Conservation (phyloP, 2,888 invertebrate genomes). For the Xiphydria camelus region DNA sequence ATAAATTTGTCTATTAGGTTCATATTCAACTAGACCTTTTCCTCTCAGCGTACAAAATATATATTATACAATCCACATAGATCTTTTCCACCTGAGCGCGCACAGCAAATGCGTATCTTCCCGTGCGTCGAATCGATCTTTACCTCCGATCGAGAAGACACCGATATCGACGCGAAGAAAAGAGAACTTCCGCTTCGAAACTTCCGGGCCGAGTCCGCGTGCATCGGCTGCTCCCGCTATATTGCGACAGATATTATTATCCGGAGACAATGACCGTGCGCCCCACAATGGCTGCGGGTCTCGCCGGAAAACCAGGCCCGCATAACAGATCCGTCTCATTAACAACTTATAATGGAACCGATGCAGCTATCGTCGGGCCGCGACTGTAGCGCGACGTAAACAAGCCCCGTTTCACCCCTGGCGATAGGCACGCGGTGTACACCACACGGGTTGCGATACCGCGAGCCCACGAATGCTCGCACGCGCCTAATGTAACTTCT, state of each 20-base stretch:
- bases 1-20: too few species aligned
- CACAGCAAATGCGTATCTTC: too few species aligned
- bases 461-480: conserved; percentile 4
- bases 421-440: neutral
- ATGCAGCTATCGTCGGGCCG: conserved; percentile 30
- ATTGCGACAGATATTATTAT: conserved; percentile 48
- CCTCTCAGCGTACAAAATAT: too few species aligned
- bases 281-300: conserved; percentile 18
- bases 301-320: neutral
- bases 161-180: too few species aligned
- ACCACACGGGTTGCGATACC: neutral
- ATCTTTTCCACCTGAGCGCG: too few species aligned
- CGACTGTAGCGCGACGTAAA: neutral
- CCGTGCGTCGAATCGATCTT: too few species aligned
- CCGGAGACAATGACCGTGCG: conserved; percentile 41
- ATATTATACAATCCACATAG: too few species aligned
- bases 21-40: too few species aligned
- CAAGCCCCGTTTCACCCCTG: neutral
- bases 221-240: too few species aligned
- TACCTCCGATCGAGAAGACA: too few species aligned
- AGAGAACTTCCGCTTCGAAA: too few species aligned
- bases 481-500: conserved; percentile 9
- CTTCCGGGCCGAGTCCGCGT: neutral
- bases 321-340: conserved; percentile 42
- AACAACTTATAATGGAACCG: conserved; percentile 51